Evolutionary conservation across 2,113 vertebrate genomes (phyloP).

Genomic region (Gymnogyps californianus): DNA sequence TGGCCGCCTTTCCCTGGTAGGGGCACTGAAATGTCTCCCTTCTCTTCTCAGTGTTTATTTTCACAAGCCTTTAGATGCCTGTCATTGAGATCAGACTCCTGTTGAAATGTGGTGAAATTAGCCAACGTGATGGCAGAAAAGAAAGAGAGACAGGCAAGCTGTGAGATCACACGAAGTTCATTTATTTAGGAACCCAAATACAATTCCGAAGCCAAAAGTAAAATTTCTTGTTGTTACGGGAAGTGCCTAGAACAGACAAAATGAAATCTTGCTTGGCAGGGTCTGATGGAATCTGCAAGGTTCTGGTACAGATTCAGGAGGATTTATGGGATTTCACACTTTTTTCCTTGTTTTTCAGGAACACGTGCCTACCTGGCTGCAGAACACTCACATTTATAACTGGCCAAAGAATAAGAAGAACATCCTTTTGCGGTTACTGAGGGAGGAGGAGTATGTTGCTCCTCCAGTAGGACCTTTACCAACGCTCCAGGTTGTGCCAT

Average conservation of each 20-base stretch:
- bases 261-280: conserved; percentile 40
- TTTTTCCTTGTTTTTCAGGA: conserved; percentile 66
- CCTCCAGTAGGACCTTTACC: conserved; percentile 78
- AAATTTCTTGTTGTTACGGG: conserved; percentile 30
- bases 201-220: conserved; percentile 47
- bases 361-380: conserved; percentile 91
- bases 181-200: conserved; percentile 56
- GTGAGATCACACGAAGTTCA: conserved; percentile 56
- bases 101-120: conserved; percentile 9
- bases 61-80: background rate
- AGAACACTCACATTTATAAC: conserved; percentile 88
- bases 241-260: conserved; percentile 40
- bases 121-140: conserved; percentile 13
- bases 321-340: background rate
- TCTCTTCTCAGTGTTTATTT: background rate
- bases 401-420: conserved; percentile 88
- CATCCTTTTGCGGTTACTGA: conserved; percentile 86
- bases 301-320: conserved; percentile 27
- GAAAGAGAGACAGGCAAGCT: conserved; percentile 56
- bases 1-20: background rate
- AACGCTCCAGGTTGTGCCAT: conserved; percentile 83
- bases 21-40: background rate
- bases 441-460: conserved; percentile 88
- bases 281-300: background rate
- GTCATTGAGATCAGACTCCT: background rate